Percentiles rank a stretch among this genome's conserved stretches.
These are phyloP conservation scores for Cephus sareptanus DNA, from an alignment of 2,888 invertebrate genomes.

Conservation along the genomic window DNA sequence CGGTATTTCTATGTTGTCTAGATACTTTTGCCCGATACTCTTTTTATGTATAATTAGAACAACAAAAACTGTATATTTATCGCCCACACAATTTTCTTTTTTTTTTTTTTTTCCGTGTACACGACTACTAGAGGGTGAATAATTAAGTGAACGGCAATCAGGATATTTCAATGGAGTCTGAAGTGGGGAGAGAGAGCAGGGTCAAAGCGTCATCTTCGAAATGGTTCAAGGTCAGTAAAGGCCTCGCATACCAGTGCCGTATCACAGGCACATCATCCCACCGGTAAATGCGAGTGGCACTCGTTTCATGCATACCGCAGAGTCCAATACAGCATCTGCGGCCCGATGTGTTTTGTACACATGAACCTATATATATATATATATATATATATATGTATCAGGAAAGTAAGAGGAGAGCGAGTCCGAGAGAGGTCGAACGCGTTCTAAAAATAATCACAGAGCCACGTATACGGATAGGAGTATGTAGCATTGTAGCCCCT, in stretches of 20 bases:
- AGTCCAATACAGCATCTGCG: background rate
- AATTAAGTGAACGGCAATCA: background rate
- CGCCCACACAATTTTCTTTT: background rate
- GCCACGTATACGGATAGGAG: constrained; percentile 27
- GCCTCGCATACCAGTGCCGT: background rate
- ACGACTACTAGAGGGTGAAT: background rate
- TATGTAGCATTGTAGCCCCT: background rate
- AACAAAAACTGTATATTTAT: too few species aligned
- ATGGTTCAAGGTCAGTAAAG: background rate
- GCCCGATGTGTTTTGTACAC: background rate
- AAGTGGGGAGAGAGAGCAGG: background rate
- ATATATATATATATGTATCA: constrained; percentile 1
- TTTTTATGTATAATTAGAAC: too few species aligned
- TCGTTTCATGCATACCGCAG: background rate
- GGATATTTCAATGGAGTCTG: background rate
- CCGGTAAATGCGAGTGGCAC: background rate
- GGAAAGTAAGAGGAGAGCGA: constrained; percentile 41
- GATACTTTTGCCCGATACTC: background rate
- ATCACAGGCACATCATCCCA: background rate
- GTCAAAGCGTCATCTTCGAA: background rate
- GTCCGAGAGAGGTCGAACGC: constrained; percentile 25
- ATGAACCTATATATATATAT: background rate
- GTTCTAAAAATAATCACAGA: constrained; percentile 43
- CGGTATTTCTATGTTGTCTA: background rate
- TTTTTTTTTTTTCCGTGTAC: background rate